These are phyloP conservation scores for Lasioglossum zephyrum DNA, from an alignment of 2,888 invertebrate genomes.

Conservation along the genomic window DNA sequence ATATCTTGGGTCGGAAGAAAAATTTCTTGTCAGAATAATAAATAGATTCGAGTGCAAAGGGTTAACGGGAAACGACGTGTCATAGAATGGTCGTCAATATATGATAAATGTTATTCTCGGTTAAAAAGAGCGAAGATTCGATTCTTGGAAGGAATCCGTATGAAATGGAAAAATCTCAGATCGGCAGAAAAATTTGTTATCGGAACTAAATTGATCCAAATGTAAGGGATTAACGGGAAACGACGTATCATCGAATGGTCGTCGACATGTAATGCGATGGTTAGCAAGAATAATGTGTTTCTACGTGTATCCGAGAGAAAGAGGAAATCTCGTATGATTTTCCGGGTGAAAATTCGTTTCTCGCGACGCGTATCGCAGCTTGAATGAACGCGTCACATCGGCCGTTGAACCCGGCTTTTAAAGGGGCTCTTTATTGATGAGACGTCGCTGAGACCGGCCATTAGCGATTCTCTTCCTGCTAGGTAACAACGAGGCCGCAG, in stretches of 20 bases:
- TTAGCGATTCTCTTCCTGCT: constrained; percentile 31
- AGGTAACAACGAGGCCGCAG: constrained; percentile 42
- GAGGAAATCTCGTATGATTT: not conserved
- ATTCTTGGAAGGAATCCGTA: too few species aligned
- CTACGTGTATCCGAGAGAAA: not conserved
- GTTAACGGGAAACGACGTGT: too few species aligned
- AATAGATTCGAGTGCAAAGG: too few species aligned
- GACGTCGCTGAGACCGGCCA: constrained; percentile 28
- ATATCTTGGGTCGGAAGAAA: too few species aligned
- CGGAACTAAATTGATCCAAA: not conserved
- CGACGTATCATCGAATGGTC: not conserved
- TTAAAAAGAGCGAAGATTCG: not conserved
- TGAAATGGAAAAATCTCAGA: too few species aligned
- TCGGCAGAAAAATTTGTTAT: not conserved
- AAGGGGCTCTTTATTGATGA: constrained; percentile 30
- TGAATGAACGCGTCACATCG: constrained; percentile 18
- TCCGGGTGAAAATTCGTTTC: not conserved
- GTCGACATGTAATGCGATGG: not conserved
- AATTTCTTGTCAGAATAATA: too few species aligned
- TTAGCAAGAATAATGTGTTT: not conserved
- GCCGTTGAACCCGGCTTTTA: constrained; percentile 35
- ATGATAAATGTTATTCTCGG: not conserved
- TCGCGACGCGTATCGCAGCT: not conserved
- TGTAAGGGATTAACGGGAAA: too few species aligned
- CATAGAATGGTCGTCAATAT: too few species aligned